A percentile compares a stretch with the other conserved stretches of the same genome.
phyloP scores from a whole-genome alignment of 2,797 vertebrate genomes.

The Corythornis leucogaster region DNA sequence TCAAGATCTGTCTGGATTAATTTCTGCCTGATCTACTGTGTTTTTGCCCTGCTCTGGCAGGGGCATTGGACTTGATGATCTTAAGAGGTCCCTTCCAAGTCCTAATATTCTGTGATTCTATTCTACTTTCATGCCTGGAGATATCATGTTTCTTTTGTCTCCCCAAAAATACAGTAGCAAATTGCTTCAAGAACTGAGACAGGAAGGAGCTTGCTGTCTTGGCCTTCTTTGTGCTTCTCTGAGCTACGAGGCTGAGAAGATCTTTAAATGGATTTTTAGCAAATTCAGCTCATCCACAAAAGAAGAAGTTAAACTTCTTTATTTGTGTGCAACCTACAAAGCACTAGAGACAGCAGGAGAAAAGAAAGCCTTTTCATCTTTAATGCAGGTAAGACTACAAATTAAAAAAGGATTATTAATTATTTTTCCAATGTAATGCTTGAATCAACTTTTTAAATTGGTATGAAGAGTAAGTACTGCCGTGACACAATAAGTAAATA shows the following conservation, averaged over 20 bases:
- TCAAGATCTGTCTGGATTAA: too few relatives aligned
- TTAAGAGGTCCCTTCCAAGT: too few relatives aligned
- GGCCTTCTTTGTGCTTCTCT: conserved; percentile 94
- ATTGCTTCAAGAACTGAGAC: conserved; percentile 95
- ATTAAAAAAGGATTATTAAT: neutral
- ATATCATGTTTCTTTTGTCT: conserved; percentile 6
- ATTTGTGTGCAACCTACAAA: conserved; percentile 92
- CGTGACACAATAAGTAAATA: neutral
- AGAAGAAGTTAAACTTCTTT: conserved; percentile 96
- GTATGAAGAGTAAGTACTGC: neutral
- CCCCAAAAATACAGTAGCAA: conserved; percentile 88
- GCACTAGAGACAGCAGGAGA: conserved; percentile 96
- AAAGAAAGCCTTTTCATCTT: conserved; percentile 96
- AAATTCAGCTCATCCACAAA: conserved; percentile 93
- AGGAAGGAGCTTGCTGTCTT: conserved; percentile 94
- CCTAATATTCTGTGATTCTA: neutral
- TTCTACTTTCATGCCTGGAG: conserved; percentile 32
- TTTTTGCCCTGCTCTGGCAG: too few relatives aligned
- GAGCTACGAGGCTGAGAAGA: conserved; percentile 97
- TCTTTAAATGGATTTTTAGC: conserved; percentile 98
- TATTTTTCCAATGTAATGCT: neutral
- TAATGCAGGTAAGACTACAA: conserved; percentile 91
- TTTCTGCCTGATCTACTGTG: too few relatives aligned
- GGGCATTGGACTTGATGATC: too few relatives aligned
- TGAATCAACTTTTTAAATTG: neutral